Base-by-base conservation (phyloP, 2,888 invertebrate species). In the Amorpha juglandis region DNA sequence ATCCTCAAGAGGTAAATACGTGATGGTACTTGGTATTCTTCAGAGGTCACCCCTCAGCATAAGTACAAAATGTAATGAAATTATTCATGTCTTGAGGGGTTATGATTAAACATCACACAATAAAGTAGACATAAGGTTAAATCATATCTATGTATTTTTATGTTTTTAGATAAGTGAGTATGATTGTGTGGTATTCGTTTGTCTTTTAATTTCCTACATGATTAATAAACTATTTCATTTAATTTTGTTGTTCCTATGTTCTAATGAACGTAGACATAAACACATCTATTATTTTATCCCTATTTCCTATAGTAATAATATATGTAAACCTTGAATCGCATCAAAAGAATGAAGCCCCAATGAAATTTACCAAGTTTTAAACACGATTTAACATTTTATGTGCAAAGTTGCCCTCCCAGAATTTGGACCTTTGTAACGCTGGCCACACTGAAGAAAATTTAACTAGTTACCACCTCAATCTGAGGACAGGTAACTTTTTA, bases 401-500 rank as follows among this genome's bases (percentile, higher is more conserved):
- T 76, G 77, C 68, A 79, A 81, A 42, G 58, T 58, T 58, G 55
- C 38, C 42, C 6, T 42, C 77, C n/a, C 79, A 79, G 74, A 74
- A 77, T 78, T 79, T 74, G 69, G 75, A 70, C 70, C 71, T 71
- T 74, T 75, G 78, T 79, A 80, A 82, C 80, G 76, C 77, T 74
- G 83, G 84, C 83, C 86, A 75, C 81, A 81, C 78, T 75, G 83
- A 81, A 84, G 79, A 80, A 86, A 86, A 84, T 90, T 86, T 82
- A 87, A 86, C 87, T 90, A 87, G 83, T 90, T 88, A 89, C 80
- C 81, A 81, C 81, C 81, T 85, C 88, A 87, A 85, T 86, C 79
- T 86, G 78, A 82, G 83, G 81, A 81, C 86, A 90, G 88, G 89
- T 90, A 91, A 90, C 88, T 90, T 91, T 86, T 88, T 90, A 91